Evolutionary conservation across 2,888 invertebrate species (phyloP).

Genomic region (Eupithecia dodoneata): DNA sequence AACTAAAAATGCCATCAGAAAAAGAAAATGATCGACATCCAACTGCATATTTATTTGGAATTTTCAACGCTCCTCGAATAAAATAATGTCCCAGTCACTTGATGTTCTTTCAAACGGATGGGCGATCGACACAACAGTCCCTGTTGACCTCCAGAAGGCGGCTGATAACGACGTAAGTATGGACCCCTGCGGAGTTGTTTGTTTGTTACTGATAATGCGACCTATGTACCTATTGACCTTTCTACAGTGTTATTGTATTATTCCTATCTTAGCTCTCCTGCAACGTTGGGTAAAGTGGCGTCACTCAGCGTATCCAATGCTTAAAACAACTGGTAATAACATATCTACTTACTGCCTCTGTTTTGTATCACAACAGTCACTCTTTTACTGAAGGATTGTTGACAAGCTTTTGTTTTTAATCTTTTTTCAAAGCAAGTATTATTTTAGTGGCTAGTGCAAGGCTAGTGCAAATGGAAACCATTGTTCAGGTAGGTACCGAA

Average conservation of each 20-base stretch:
- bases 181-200: constrained; percentile 80
- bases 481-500: constrained; percentile 39
- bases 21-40: constrained; percentile 41
- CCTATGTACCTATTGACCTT: constrained; percentile 61
- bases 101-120: constrained; percentile 72
- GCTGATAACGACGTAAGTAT: constrained; percentile 76
- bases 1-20: constrained; percentile 37
- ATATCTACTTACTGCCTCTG: background rate
- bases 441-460: background rate
- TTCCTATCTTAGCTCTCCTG: constrained; percentile 49
- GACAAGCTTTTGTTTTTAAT: background rate
- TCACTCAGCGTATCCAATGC: constrained; percentile 24
- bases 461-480: background rate
- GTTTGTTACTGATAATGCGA: constrained; percentile 68
- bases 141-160: constrained; percentile 72
- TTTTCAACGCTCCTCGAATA: constrained; percentile 33
- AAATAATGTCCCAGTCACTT: constrained; percentile 66
- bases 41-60: constrained; percentile 44
- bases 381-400: constrained; percentile 1
- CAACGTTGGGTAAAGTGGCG: constrained; percentile 36
- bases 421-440: background rate
- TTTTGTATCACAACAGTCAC: background rate
- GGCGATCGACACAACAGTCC: constrained; percentile 77
- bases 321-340: background rate
- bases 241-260: constrained; percentile 46